Conservation (phyloP, 2,113 vertebrate genomes). For the Dolichallabes microphthalmus region DNA sequence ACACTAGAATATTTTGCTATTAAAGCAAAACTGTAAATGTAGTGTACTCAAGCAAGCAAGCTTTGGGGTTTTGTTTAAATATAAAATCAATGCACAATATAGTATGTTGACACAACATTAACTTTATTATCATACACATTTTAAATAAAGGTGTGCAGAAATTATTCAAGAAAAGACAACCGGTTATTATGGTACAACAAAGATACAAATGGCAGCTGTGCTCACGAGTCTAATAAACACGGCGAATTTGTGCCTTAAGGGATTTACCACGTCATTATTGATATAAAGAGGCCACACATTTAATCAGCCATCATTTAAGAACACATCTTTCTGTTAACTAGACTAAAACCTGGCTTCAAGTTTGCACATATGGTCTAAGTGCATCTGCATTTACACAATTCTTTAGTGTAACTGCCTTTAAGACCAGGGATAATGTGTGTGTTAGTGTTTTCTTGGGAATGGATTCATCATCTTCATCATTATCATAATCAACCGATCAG, state of each 20-base stretch:
- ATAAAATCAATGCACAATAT: not conserved
- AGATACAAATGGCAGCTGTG: constrained; percentile 34
- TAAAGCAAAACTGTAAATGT: not conserved
- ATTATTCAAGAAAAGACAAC: constrained; percentile 45
- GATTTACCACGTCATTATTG: not conserved
- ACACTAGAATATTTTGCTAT: not conserved
- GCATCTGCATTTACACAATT: not conserved
- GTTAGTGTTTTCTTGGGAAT: constrained; percentile 5
- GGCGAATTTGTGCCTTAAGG: not conserved
- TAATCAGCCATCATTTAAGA: not conserved
- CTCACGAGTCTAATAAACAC: constrained; percentile 27
- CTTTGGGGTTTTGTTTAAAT: not conserved
- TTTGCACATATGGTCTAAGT: not conserved
- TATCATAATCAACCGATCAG: constrained; percentile 9
- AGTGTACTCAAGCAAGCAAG: too few relatives aligned
- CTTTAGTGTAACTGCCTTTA: not conserved
- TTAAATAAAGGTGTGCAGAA: constrained; percentile 51
- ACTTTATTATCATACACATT: constrained; percentile 50
- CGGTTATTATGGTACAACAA: constrained; percentile 49
- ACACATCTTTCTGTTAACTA: not conserved
- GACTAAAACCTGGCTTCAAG: not conserved
- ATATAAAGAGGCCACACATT: not conserved
- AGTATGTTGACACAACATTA: constrained; percentile 12
- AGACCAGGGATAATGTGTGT: not conserved
- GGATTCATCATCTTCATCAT: not conserved